A percentile compares a stretch with the other conserved stretches of the same genome.
phyloP scores from a whole-genome alignment of 2,888 invertebrate genomes.

The Glyphotaelius pellucidus region DNA sequence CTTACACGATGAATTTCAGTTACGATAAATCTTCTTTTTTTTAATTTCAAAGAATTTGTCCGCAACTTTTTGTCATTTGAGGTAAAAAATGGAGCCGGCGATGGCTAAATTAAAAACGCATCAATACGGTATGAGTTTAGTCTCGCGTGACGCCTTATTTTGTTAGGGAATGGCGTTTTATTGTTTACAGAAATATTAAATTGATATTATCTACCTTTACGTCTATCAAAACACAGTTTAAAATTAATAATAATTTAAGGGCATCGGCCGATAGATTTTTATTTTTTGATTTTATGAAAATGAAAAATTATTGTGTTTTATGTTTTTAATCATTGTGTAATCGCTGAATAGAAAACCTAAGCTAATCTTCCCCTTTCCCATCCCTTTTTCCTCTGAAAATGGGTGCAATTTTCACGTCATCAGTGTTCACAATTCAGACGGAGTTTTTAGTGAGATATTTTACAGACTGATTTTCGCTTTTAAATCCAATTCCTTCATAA shows the following conservation, averaged over 20 bases:
- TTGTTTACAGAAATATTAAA: conserved; percentile 2
- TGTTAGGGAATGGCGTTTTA: conserved; percentile 2
- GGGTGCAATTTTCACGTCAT: too few species aligned
- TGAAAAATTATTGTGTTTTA: too few species aligned
- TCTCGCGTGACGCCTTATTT: conserved; percentile 53
- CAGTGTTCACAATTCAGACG: too few species aligned
- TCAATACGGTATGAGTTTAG: conserved; percentile 56
- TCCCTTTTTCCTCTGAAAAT: too few species aligned
- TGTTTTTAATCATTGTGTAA: too few species aligned
- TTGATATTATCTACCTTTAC: not conserved
- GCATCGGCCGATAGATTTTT: not conserved
- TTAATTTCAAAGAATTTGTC: not conserved
- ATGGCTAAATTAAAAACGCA: conserved; percentile 63
- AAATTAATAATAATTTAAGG: not conserved
- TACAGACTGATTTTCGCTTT: too few species aligned
- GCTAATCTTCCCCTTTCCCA: too few species aligned
- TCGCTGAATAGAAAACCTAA: too few species aligned
- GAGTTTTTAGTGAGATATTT: too few species aligned
- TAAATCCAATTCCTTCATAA: too few species aligned
- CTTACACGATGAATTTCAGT: not conserved
- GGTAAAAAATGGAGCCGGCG: conserved; percentile 13
- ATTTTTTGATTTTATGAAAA: too few species aligned
- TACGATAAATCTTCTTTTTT: not conserved
- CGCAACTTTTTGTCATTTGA: not conserved
- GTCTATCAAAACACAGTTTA: not conserved